Conservation (phyloP, 2,888 invertebrate genomes). For the Itoplectis maculator region DNA sequence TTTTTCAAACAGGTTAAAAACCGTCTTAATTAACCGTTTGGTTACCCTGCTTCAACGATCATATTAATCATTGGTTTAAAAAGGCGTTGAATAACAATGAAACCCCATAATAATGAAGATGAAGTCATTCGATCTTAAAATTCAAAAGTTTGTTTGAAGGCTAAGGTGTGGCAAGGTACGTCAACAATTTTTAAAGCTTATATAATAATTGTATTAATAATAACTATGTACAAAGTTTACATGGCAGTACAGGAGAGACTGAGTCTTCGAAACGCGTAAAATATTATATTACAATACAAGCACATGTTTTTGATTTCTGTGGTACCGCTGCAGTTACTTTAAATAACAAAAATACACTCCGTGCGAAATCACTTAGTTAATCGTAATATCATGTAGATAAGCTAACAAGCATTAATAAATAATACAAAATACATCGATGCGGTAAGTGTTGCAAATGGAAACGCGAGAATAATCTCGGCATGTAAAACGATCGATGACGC, state of each 20-base stretch:
- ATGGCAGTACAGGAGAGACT: slow-evolving; percentile 73
- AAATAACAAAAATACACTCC: slow-evolving; percentile 2
- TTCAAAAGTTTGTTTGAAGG: not conserved
- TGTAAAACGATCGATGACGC: slow-evolving; percentile 15
- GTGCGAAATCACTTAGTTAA: slow-evolving; percentile 20
- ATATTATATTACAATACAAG: slow-evolving; percentile 70
- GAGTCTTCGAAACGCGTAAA: slow-evolving; percentile 61
- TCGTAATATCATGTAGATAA: slow-evolving; percentile 61
- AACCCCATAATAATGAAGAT: not conserved
- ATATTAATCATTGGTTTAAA: no score
- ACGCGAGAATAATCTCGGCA: slow-evolving; percentile 23
- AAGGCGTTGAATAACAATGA: not conserved
- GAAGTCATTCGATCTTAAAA: not conserved
- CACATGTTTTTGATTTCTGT: slow-evolving; percentile 39
- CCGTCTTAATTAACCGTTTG: no score
- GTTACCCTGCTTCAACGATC: no score
- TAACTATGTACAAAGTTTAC: slow-evolving; percentile 81
- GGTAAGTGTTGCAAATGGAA: not conserved
- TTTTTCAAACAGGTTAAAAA: no score
- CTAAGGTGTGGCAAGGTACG: slow-evolving; percentile 5
- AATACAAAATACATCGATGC: slow-evolving; percentile 43
- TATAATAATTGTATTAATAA: slow-evolving; percentile 72
- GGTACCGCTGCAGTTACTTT: slow-evolving; percentile 8
- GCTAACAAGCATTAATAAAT: slow-evolving; percentile 64
- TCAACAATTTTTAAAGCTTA: slow-evolving; percentile 19